These are phyloP conservation scores for Ciconia maguari DNA, from an alignment of 2,113 vertebrate genomes.

Conservation along the genomic window DNA sequence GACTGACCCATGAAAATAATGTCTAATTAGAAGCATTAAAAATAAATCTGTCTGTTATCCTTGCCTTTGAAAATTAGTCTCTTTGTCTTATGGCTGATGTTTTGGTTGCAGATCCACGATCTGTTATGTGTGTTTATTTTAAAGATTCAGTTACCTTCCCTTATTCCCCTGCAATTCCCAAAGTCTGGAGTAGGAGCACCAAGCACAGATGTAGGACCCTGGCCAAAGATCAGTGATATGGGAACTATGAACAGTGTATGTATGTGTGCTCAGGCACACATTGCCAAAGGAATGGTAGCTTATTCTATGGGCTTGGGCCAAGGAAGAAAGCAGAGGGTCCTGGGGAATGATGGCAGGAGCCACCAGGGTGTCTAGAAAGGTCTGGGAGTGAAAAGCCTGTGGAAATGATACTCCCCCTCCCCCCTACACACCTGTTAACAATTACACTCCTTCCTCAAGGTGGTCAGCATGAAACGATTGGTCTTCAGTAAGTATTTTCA, in stretches of 20 bases:
- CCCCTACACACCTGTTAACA: neutral
- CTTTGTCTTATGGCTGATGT: neutral
- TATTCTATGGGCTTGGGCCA: neutral
- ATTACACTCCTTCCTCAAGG: neutral
- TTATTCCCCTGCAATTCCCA: neutral
- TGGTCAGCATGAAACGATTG: neutral
- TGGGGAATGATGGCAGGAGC: neutral
- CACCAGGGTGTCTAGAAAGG: neutral
- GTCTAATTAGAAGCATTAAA: neutral
- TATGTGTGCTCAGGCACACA: neutral
- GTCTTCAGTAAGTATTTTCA: neutral
- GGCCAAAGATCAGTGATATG: neutral
- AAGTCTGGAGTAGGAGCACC: neutral
- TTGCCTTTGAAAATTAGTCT: conserved; percentile 9
- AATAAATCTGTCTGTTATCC: neutral
- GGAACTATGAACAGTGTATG: neutral
- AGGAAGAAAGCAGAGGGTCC: neutral
- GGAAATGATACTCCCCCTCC: neutral
- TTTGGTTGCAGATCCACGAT: neutral
- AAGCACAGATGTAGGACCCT: neutral
- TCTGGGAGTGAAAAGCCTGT: neutral
- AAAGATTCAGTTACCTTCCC: neutral
- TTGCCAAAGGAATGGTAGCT: neutral
- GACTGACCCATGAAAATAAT: neutral
- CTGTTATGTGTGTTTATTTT: neutral